These are phyloP conservation scores for Rosalia funebris DNA, from an alignment of 2,888 invertebrate genomes.

Conservation along the genomic window DNA sequence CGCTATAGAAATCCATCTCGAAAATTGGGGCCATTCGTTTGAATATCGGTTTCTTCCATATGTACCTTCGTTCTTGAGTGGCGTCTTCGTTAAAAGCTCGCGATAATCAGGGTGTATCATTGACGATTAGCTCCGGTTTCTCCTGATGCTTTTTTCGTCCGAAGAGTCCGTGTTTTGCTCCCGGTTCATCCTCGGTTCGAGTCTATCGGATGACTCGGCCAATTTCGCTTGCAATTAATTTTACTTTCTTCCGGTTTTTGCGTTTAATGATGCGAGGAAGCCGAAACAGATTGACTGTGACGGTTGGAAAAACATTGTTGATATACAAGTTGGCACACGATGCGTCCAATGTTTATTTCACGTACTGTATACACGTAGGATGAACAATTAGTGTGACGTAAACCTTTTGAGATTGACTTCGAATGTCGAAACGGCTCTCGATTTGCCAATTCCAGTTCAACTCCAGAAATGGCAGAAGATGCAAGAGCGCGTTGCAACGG, in stretches of 20 bases:
- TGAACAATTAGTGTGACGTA: too few species aligned
- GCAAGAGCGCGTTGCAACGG: too few species aligned
- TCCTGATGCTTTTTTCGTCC: background rate
- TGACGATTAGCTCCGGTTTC: slow-evolving; percentile 1
- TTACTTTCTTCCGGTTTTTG: background rate
- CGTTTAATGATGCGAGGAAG: too few species aligned
- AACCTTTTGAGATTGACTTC: too few species aligned
- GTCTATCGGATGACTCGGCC: background rate
- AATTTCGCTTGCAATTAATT: background rate
- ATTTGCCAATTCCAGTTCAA: too few species aligned
- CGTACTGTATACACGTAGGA: too few species aligned
- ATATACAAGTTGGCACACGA: too few species aligned
- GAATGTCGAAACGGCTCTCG: too few species aligned
- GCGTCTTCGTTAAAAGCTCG: background rate
- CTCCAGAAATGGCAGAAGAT: too few species aligned
- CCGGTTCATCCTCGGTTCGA: background rate
- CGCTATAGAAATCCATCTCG: slow-evolving; percentile 2
- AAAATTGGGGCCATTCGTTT: slow-evolving; percentile 1
- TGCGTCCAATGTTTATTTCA: too few species aligned
- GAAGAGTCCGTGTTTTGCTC: background rate
- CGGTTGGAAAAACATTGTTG: too few species aligned
- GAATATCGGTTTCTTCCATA: background rate
- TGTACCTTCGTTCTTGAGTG: background rate
- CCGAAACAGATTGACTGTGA: too few species aligned
- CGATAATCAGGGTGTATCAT: background rate